These are phyloP conservation scores for Cepaea hortensis DNA, from an alignment of 2,888 invertebrate genomes.

Conservation along the genomic window DNA sequence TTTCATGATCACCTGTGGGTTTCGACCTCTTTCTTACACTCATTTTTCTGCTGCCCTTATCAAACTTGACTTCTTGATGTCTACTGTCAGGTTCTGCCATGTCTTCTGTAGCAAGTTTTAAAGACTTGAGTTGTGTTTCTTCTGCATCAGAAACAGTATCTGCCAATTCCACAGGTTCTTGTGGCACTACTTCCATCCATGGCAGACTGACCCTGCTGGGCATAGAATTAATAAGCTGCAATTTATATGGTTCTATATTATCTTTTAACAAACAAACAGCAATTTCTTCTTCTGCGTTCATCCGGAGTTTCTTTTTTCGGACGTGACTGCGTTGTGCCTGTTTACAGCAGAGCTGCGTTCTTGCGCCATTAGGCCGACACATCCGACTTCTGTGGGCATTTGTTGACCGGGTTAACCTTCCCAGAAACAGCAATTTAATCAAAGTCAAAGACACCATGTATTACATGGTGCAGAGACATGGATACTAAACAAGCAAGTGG, in stretches of 20 bases:
- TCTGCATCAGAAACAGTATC: conserved; percentile 53
- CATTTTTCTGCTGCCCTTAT: conserved; percentile 67
- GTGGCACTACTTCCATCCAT: conserved; percentile 26
- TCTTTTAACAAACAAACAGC: too few relatives aligned
- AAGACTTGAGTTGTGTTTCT: not conserved
- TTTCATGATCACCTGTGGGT: conserved; percentile 69
- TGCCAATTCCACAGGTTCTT: conserved; percentile 36
- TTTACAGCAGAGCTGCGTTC: too few relatives aligned
- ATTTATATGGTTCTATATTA: not conserved
- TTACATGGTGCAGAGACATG: too few relatives aligned
- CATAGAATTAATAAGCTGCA: not conserved
- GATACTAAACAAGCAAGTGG: too few relatives aligned
- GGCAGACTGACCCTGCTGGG: not conserved
- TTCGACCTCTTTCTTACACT: conserved; percentile 66
- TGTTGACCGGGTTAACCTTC: too few relatives aligned
- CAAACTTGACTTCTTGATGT: conserved; percentile 55
- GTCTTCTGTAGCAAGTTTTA: conserved; percentile 15
- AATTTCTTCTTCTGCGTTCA: too few relatives aligned
- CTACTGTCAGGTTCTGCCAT: not conserved
- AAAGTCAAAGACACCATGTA: too few relatives aligned
- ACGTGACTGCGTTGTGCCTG: too few relatives aligned
- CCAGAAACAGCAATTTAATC: too few relatives aligned
- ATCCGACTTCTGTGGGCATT: too few relatives aligned
- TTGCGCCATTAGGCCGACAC: too few relatives aligned
- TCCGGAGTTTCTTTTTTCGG: too few relatives aligned